Base-by-base conservation (phyloP, 2,797 vertebrate genomes). In the Nasua narica region DNA sequence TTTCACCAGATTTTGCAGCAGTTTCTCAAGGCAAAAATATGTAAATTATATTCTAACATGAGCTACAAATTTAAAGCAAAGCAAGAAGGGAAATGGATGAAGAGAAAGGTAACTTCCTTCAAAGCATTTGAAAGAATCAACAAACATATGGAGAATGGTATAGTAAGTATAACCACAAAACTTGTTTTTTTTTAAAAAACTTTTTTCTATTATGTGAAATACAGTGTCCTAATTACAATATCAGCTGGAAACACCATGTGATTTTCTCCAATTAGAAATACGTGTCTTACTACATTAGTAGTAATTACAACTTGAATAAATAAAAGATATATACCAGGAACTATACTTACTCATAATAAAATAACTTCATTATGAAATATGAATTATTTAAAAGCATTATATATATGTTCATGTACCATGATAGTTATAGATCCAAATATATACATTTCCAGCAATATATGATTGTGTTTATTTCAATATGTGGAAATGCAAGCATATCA, bases 51-150 rank as follows among this genome's bases (percentile, higher is more conserved):
- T 94, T 98, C 93, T 97, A 96, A 97, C 96, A 96, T 85, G 97
- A 97, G 96, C 96, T 96, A 98, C 95, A 98, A 86, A 96, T 97
- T 92, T 98, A 98, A 98, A 98, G 98, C 97, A 98, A 98, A 97
- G 94, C 89, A 98, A 93, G 46, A 77, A 91, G 88, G 93, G 90
- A 97, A 93, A 95, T 88, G 86, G 48, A 88, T 2, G 3, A 78
- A 96, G 79, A 96, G 97, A 94, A 94, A 96, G 19, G 27, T 78
- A 54, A 94, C 74, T 89, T 96, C 92, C 97, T 97, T 98, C 16
- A 13, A 97, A 93, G 58, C 79, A 79, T 96, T 19, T 95, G 86
- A 97, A 97, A 92, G 54, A 79, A 93, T 56, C n/a, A 72, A 37
- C 10, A 82, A 65, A 74, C 29, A 92, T 5, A 91, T 4, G 21